A percentile compares a stretch with the other conserved stretches of the same genome.
Evolutionary conservation across 1,140 invertebrate genomes (phyloP).

Genomic region (Trissolcus basalis): DNA sequence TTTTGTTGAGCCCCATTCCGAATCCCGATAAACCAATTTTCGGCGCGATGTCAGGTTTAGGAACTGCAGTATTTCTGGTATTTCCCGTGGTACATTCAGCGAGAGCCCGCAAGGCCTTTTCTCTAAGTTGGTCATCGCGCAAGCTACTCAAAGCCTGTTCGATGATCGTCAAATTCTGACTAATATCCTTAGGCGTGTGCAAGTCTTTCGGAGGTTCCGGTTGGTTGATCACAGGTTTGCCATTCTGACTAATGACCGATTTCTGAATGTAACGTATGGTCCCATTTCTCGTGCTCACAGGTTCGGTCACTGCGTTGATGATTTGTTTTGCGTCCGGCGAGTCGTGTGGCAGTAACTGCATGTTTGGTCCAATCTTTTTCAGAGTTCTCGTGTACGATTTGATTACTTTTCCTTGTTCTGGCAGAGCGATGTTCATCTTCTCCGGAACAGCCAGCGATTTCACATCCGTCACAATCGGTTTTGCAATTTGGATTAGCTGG

Average conservation of each 20-base stretch:
- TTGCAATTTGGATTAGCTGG: constrained; percentile 2
- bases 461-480: background rate
- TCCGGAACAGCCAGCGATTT: background rate
- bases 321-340: constrained; percentile 30
- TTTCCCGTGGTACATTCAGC: constrained; percentile 17
- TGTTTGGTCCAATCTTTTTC: constrained; percentile 38
- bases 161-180: constrained; percentile 21
- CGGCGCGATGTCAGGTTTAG: too few species aligned
- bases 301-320: background rate
- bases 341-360: constrained; percentile 30
- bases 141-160: constrained; percentile 24
- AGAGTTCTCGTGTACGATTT: constrained; percentile 33
- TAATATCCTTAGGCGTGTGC: background rate
- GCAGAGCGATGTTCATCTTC: constrained; percentile 1
- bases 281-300: background rate
- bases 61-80: background rate
- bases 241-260: background rate
- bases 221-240: too few species aligned
- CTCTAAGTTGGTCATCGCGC: background rate
- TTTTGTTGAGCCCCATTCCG: too few species aligned
- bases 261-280: constrained; percentile 5
- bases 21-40: too few species aligned
- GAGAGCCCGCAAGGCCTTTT: constrained; percentile 18
- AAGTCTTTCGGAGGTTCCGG: too few species aligned
- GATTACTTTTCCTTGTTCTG: constrained; percentile 13